These are phyloP conservation scores for Macropis europaea DNA, from an alignment of 2,888 invertebrate genomes.

Conservation along the genomic window DNA sequence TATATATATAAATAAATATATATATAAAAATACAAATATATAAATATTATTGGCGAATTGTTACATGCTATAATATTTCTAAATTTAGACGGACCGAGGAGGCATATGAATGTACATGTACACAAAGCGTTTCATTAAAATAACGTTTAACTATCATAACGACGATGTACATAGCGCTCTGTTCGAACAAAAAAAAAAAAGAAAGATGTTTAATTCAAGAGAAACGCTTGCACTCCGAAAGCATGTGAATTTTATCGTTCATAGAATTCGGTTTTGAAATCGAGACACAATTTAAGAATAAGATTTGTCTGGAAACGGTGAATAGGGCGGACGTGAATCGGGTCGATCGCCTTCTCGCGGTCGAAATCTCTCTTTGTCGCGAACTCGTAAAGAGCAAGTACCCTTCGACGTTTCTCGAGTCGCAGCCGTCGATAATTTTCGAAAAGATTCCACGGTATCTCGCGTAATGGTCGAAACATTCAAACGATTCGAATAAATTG, in stretches of 20 bases:
- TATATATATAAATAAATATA: slow-evolving; percentile 54
- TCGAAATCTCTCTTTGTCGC: too few species aligned
- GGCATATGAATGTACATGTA: slow-evolving; percentile 65
- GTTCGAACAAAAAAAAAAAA: too few species aligned
- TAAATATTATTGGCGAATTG: slow-evolving; percentile 62
- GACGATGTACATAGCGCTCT: slow-evolving; percentile 67
- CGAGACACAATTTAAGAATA: slow-evolving; percentile 45
- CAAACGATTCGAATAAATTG: slow-evolving; percentile 41
- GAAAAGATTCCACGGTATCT: slow-evolving; percentile 8
- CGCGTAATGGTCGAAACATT: slow-evolving; percentile 17
- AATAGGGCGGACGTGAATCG: neutral
- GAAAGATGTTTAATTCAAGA: slow-evolving; percentile 3
- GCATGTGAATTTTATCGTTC: slow-evolving; percentile 25
- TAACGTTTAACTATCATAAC: slow-evolving; percentile 62
- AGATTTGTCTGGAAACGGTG: slow-evolving; percentile 53
- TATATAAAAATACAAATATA: slow-evolving; percentile 54
- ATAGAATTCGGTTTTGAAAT: slow-evolving; percentile 62
- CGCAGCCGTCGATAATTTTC: slow-evolving; percentile 9
- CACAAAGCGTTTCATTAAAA: slow-evolving; percentile 68
- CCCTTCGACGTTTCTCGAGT: neutral
- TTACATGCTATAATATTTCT: slow-evolving; percentile 73
- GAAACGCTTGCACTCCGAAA: slow-evolving; percentile 18
- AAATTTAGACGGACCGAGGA: slow-evolving; percentile 64
- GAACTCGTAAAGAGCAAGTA: neutral
- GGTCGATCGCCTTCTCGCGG: too few species aligned